Evolutionary conservation across 2,888 invertebrate genomes (phyloP), one percentile per base, ranked within the genome.

Genomic region (Eupithecia exiguata): DNA sequence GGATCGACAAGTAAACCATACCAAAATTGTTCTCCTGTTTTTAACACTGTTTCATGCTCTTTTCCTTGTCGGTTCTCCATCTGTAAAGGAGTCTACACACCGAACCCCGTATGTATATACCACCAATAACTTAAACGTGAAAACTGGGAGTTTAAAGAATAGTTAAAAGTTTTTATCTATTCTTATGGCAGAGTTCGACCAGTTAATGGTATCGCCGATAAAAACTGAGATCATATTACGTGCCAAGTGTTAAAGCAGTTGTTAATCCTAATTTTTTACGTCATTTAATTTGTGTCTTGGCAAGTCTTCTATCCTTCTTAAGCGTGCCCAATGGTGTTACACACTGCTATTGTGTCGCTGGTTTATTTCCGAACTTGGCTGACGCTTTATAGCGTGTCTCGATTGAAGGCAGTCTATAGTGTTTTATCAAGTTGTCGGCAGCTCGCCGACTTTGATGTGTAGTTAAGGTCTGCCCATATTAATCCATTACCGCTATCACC

Each of bases 221-320:
- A 18, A 46, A 43, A 5, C 43, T 43, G 43, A 46, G 5, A 46
- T 46, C 43, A 46, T 14, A 40, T 14, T 46, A 46, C 43, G 18
- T 46, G 43, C 5, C 43, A 18, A 46, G 7, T 38, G 4, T 38
- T 5, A 18, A 6, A 46, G 43, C 18, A 46, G 43, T 46, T 46
- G 18, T 18, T 46, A 46, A 9, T n/a, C 9, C n/a, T n/a, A n/a
- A n/a, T n/a, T n/a, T n/a, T n/a, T n/a, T n/a, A n/a, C n/a, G n/a
- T n/a, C n/a, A n/a, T n/a, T 49, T 49, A 49, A 49, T n/a, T 49
- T 49, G 49, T 49, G 49, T 49, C 49, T 49, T 49, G n/a, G 49
- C n/a, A 49, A n/a, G 18, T 49, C n/a, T 49, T n/a, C 14, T 49
- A 49, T n/a, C n/a, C 49, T 3, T n/a, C 49, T 9, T 49, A 49